phyloP scores from a whole-genome alignment of 2,888 invertebrate genomes.

The Nephrotoma guestfalica region DNA sequence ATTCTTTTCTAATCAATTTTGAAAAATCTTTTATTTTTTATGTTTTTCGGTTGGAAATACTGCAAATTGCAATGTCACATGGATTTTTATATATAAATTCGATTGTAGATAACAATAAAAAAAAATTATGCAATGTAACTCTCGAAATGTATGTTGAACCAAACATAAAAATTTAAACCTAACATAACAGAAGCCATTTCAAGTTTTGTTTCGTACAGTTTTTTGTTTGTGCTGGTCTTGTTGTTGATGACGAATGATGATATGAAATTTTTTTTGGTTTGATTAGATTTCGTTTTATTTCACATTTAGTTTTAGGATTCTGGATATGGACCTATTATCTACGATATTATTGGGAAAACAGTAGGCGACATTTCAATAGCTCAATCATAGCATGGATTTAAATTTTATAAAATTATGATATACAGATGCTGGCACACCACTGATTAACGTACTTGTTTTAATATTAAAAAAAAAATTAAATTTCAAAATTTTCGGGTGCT shows the following conservation, averaged over 20 bases:
- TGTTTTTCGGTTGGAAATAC: not conserved
- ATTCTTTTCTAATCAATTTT: not conserved
- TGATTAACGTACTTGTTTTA: too few relatives aligned
- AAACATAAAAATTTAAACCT: not conserved
- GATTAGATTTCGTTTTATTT: not conserved
- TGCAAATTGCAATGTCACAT: not conserved
- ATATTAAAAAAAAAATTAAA: too few relatives aligned
- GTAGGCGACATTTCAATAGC: not conserved
- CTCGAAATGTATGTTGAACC: not conserved
- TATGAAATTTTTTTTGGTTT: not conserved
- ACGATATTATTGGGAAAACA: not conserved
- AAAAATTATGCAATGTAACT: not conserved
- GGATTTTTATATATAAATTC: not conserved
- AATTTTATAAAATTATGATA: not conserved
- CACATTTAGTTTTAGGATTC: not conserved
- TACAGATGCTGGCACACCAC: not conserved
- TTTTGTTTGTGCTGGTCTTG: not conserved
- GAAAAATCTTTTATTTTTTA: not conserved
- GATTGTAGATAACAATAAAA: not conserved
- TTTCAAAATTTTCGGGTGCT: too few relatives aligned
- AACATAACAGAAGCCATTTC: not conserved
- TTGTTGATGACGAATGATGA: not conserved
- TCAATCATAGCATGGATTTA: not conserved
- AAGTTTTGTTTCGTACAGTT: not conserved
- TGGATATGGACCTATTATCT: not conserved